Conservation (phyloP, 2,113 vertebrate genomes). For the Aspiorhynchus laticeps region DNA sequence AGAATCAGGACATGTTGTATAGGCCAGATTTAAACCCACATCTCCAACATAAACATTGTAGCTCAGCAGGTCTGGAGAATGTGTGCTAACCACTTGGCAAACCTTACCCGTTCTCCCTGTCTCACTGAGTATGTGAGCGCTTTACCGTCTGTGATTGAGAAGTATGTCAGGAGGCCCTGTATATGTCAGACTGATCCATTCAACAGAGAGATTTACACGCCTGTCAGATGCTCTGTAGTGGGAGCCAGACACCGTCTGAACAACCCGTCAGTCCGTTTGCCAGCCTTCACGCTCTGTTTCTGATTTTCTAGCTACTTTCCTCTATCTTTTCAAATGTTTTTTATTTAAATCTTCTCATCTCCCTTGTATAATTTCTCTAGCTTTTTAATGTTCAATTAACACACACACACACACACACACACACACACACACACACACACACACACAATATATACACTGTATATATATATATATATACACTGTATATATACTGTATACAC, state of each 20-base stretch:
- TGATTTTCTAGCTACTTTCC: background rate
- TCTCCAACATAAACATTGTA: background rate
- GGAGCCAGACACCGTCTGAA: conserved; percentile 28
- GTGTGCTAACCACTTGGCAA: background rate
- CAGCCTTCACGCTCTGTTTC: conserved; percentile 18
- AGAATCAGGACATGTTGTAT: background rate
- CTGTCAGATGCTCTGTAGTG: conserved; percentile 29
- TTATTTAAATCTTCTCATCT: background rate
- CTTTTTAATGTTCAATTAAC: background rate
- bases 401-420: too few relatives aligned
- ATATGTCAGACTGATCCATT: conserved; percentile 45
- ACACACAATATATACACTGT: too few relatives aligned
- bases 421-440: too few relatives aligned
- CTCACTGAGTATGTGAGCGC: background rate
- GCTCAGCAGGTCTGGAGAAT: background rate
- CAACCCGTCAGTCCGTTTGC: conserved; percentile 24
- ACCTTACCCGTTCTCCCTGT: background rate
- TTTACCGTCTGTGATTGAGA: conserved; percentile 9
- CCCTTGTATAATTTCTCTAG: conserved; percentile 27
- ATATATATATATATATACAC: too few relatives aligned
- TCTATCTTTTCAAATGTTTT: background rate
- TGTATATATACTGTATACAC: too few relatives aligned
- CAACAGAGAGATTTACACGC: conserved; percentile 50
- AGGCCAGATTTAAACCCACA: background rate
- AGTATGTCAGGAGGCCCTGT: conserved; percentile 24